Evolutionary conservation across 2,888 invertebrate species (phyloP).

Genomic region (Drosophila cracens): DNA sequence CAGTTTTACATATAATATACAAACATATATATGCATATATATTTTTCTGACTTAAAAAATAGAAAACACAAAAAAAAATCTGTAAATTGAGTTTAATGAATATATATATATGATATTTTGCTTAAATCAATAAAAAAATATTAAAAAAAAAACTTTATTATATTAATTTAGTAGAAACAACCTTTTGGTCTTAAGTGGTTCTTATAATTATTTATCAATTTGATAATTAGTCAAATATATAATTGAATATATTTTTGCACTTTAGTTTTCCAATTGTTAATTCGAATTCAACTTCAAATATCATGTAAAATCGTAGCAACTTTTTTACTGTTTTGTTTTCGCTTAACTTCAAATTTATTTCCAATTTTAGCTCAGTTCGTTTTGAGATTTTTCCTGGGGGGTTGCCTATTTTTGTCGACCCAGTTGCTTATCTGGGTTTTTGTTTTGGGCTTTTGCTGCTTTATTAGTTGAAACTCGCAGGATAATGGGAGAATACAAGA

Average conservation of each 20-base stretch:
- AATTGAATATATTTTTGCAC: background rate
- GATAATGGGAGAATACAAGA: conserved; percentile 10
- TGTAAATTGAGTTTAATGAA: conserved; percentile 54
- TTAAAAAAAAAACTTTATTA: background rate
- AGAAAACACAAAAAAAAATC: conserved; percentile 48
- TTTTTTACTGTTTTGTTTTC: background rate
- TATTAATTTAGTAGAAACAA: background rate
- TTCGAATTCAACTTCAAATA: background rate
- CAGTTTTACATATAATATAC: conserved; percentile 52
- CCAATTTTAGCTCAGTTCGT: conserved; percentile 30
- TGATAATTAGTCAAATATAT: background rate
- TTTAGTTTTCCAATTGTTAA: background rate
- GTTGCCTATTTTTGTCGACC: background rate
- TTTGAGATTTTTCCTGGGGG: conserved; percentile 8
- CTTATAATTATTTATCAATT: background rate
- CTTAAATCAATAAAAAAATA: conserved; percentile 57
- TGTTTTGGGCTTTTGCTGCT: background rate
- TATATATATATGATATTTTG: conserved; percentile 56
- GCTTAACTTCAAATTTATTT: conserved; percentile 25
- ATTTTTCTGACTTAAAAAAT: conserved; percentile 69
- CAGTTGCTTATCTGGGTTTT: conserved; percentile 1
- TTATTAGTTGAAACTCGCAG: background rate
- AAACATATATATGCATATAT: conserved; percentile 44
- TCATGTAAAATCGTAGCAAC: background rate
- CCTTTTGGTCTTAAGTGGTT: background rate